These are phyloP conservation scores for Agapornis roseicollis DNA, from an alignment of 2,113 vertebrate species.

Conservation along the genomic window DNA sequence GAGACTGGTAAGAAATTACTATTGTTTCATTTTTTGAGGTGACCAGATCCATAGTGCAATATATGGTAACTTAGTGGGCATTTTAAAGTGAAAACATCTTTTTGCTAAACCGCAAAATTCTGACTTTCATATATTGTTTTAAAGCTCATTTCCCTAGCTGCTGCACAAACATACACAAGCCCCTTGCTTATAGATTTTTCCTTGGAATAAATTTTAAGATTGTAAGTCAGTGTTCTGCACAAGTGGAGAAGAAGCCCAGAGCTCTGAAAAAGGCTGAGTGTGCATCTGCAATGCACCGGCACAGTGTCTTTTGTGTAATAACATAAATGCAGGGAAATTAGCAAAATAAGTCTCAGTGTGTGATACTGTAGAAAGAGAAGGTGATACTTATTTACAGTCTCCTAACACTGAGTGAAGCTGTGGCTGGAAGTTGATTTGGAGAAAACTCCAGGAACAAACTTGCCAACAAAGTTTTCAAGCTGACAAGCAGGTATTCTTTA, in stretches of 20 bases:
- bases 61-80: not conserved
- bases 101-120: not conserved
- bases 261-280: slow-evolving; percentile 12
- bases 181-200: not conserved
- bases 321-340: not conserved
- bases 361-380: not conserved
- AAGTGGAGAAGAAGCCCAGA: slow-evolving; percentile 3
- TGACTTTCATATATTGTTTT: not conserved
- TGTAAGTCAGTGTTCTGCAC: slow-evolving; percentile 2
- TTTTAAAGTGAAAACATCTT: slow-evolving; percentile 10
- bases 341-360: not conserved
- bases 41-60: not conserved
- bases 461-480: too few species aligned
- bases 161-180: not conserved
- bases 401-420: too few species aligned
- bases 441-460: too few species aligned
- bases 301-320: not conserved
- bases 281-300: not conserved
- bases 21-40: not conserved
- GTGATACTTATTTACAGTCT: not conserved
- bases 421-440: too few species aligned
- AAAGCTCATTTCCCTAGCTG: slow-evolving; percentile 15
- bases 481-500: too few species aligned
- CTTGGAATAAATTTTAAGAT: slow-evolving; percentile 1
- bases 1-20: slow-evolving; percentile 83